Evolutionary conservation across 1,140 invertebrate species (phyloP).

Genomic region (Leptinotarsa defecta): DNA sequence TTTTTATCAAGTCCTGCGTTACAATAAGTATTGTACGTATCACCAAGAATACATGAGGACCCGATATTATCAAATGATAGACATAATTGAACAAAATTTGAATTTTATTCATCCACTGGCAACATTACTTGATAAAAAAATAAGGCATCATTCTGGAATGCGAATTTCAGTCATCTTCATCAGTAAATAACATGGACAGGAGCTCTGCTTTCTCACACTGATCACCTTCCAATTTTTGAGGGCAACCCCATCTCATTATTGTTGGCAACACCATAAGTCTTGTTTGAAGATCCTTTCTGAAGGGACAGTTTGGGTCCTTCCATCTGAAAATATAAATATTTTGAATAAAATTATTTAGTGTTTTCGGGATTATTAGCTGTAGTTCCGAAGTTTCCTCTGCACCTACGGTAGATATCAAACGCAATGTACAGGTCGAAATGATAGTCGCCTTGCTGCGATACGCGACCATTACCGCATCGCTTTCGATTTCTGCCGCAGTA

Average conservation of each 20-base stretch:
- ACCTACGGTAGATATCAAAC: neutral
- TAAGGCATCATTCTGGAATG: neutral
- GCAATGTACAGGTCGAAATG: neutral
- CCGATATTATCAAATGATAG: too few relatives aligned
- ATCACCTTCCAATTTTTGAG: constrained; percentile 72
- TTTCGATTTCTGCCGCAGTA: too few relatives aligned
- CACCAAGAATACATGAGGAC: too few relatives aligned
- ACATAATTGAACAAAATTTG: too few relatives aligned
- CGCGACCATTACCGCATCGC: too few relatives aligned
- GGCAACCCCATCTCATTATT: constrained; percentile 71
- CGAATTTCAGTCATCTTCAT: constrained; percentile 48
- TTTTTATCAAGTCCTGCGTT: too few relatives aligned
- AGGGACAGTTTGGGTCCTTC: constrained; percentile 75
- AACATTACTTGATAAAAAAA: neutral
- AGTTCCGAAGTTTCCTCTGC: too few relatives aligned
- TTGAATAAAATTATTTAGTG: neutral
- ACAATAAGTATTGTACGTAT: too few relatives aligned
- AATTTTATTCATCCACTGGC: too few relatives aligned
- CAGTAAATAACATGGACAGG: constrained; percentile 69
- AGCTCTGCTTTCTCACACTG: constrained; percentile 69
- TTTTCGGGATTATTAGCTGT: neutral
- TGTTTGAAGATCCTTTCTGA: constrained; percentile 69
- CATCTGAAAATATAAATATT: constrained; percentile 62
- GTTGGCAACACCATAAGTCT: constrained; percentile 75
- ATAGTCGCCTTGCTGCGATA: too few relatives aligned